Evolutionary conservation across 2,888 invertebrate genomes (phyloP), one percentile per base, ranked within the genome.

Genomic region (Zonitis immaculata): DNA sequence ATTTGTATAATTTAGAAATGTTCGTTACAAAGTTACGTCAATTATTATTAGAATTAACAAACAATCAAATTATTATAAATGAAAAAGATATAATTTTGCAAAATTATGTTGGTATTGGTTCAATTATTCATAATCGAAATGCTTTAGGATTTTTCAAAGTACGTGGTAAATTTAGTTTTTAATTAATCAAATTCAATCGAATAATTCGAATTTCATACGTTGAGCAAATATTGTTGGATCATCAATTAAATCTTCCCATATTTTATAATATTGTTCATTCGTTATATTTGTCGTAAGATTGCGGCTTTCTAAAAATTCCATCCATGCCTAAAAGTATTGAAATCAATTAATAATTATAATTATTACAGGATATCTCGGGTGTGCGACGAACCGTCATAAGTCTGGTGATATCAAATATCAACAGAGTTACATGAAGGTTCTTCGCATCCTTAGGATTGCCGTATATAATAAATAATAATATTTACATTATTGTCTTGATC

Each of bases 61-160:
- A 79, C 0, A 63, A 67, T 25, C 66, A 65, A 51, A 62, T 82
- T 67, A 80, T 79, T 61, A 78, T 86, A 48, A 79, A 83, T 64
- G 84, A 86, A 66, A 82, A 82, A 8, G 81, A 87, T 3, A 88
- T 93, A 50, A 76, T 89, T 9, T 83, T 92, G 60, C 87, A 91
- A 69, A 89, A 88, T 71, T 93, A 92, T 69, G 80, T 89, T 11
- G 89, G 90, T 5, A 75, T 92, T 35, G 83, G 88, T 8, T 89
- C 91, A 3, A 74, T 91, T 42, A 80, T 93, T 6, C 89, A 90
- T 71, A 93, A 93, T 76, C 87, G 89, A 66, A 87, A 89, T 62
- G 82, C 85, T 60, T 79, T 93, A 72, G 93, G 93, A 2, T 93
- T 90, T 77, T 91, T 90, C 76, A 89, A 91, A 78, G 89, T 91